These are phyloP conservation scores for Drosophila kokeensis DNA, from an alignment of 2,888 invertebrate genomes.

Conservation along the genomic window DNA sequence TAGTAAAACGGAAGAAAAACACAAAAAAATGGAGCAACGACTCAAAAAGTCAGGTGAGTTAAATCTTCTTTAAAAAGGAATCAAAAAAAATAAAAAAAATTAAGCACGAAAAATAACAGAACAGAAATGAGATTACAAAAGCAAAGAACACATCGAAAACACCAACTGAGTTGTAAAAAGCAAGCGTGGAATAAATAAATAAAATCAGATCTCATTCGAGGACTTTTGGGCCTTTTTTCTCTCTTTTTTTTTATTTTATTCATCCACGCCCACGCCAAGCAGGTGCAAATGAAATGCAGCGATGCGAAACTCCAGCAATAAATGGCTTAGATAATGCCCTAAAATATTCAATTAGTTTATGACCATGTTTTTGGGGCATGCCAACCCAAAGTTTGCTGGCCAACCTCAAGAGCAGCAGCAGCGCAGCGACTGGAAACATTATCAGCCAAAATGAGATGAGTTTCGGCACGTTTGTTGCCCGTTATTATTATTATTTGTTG, in stretches of 20 bases:
- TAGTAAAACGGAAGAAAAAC: slow-evolving; percentile 7
- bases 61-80: slow-evolving; percentile 40
- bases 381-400: slow-evolving; percentile 15
- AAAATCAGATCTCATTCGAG: slow-evolving; percentile 69
- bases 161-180: slow-evolving; percentile 43
- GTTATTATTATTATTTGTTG: slow-evolving; percentile 47
- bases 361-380: slow-evolving; percentile 57
- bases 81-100: slow-evolving; percentile 49
- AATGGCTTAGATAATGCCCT: slow-evolving; percentile 77
- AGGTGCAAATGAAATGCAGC: slow-evolving; percentile 75
- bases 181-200: slow-evolving; percentile 72
- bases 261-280: neutral
- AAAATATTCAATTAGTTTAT: slow-evolving; percentile 81
- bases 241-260: neutral
- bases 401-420: slow-evolving; percentile 18
- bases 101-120: slow-evolving; percentile 51
- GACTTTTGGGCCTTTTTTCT: slow-evolving; percentile 26
- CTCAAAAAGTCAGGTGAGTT: slow-evolving; percentile 41
- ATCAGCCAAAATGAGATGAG: slow-evolving; percentile 60
- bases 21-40: slow-evolving; percentile 8
- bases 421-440: slow-evolving; percentile 29
- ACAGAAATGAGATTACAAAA: slow-evolving; percentile 49
- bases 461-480: slow-evolving; percentile 49
- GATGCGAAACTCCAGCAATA: slow-evolving; percentile 78
- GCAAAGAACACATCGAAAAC: slow-evolving; percentile 29